A percentile compares a stretch with the other conserved stretches of the same genome.
Evolutionary conservation across 2,888 invertebrate genomes (phyloP).

Genomic region (Keiferia lycopersicella): DNA sequence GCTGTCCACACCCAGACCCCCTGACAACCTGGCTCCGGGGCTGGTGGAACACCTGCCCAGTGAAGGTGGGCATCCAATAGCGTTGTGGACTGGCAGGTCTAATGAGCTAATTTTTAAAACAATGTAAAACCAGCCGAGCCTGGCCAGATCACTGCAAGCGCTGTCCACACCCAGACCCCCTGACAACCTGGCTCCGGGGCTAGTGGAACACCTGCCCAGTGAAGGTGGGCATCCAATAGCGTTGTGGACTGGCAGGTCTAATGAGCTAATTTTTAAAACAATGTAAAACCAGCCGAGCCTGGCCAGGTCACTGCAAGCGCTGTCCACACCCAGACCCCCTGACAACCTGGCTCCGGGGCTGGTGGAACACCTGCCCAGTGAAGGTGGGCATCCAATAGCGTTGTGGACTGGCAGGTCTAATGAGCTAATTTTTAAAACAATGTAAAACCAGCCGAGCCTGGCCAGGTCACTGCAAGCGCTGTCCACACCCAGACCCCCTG

Average conservation of each 20-base stretch:
- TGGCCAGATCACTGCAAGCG: conserved; percentile 83
- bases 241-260: too few species aligned
- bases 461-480: conserved; percentile 83
- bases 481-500: conserved; percentile 80
- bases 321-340: conserved; percentile 81
- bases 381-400: too few species aligned
- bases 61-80: too few species aligned
- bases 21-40: conserved; percentile 82
- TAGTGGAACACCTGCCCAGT: conserved; percentile 86
- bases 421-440: too few species aligned
- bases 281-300: too few species aligned
- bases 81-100: too few species aligned
- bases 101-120: too few species aligned
- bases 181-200: conserved; percentile 82
- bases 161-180: conserved; percentile 81
- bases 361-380: conserved; percentile 86
- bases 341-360: conserved; percentile 83
- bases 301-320: conserved; percentile 82
- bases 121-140: too few species aligned
- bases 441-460: too few species aligned
- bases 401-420: too few species aligned
- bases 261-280: too few species aligned
- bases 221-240: too few species aligned
- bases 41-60: conserved; percentile 87
- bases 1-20: conserved; percentile 80